A percentile compares a stretch with the other conserved stretches of the same genome.
These are phyloP conservation scores for Aptenodytes forsteri DNA, from an alignment of 2,113 vertebrate genomes.

Conservation along the genomic window DNA sequence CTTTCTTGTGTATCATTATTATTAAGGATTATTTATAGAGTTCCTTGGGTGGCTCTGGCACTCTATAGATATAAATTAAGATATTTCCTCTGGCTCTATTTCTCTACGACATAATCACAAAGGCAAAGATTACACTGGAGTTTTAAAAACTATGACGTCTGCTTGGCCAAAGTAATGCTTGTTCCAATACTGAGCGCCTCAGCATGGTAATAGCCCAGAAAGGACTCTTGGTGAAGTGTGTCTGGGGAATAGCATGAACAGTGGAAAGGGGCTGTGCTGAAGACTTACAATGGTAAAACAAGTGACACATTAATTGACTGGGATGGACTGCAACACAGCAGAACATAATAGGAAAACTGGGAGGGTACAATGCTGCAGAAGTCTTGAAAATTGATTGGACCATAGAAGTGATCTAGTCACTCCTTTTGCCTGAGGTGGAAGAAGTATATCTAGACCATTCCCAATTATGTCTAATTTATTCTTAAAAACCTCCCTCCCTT, in stretches of 20 bases:
- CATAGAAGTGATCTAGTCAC: neutral
- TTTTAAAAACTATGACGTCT: neutral
- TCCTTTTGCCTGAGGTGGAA: neutral
- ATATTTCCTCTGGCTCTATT: neutral
- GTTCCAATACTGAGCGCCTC: neutral
- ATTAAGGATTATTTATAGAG: neutral
- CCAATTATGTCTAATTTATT: neutral
- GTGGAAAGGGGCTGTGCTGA: neutral
- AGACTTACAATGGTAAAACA: neutral
- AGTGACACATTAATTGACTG: neutral
- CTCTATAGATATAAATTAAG: neutral
- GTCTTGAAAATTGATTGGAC: neutral
- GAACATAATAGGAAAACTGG: neutral
- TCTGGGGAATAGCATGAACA: neutral
- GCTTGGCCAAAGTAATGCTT: neutral
- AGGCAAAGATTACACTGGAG: neutral
- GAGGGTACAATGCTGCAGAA: neutral
- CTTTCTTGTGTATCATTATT: neutral
- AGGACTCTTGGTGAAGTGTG: accelerated
- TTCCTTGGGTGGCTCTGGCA: neutral
- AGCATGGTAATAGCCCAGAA: neutral
- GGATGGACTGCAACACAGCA: neutral
- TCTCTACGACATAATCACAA: neutral
- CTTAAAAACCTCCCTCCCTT: neutral
- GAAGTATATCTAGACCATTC: neutral